phyloP scores from a whole-genome alignment of 2,113 vertebrate species.

The Plectropomus leopardus region DNA sequence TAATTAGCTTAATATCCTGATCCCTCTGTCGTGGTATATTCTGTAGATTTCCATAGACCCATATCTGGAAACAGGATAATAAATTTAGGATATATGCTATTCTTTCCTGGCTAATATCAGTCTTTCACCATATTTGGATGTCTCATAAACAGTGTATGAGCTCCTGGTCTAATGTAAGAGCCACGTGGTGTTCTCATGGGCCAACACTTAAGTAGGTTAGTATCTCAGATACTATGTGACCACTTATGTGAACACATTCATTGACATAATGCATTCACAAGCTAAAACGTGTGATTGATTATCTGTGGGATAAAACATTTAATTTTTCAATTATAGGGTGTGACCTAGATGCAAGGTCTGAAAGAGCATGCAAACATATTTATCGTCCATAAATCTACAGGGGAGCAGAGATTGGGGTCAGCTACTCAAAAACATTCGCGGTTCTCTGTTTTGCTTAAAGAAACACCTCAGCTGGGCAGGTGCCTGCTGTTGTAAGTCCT shows the following conservation, averaged over 20 bases:
- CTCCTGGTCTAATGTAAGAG: not conserved
- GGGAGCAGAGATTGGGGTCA: not conserved
- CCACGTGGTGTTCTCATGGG: not conserved
- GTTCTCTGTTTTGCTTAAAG: not conserved
- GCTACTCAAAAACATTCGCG: not conserved
- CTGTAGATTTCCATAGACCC: not conserved
- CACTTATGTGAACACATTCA: not conserved
- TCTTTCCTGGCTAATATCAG: not conserved
- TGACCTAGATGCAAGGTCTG: not conserved
- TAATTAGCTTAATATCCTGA: not conserved
- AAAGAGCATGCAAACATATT: not conserved
- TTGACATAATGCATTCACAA: not conserved
- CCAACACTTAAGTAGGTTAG: not conserved
- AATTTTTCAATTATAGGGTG: not conserved
- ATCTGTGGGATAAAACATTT: not conserved
- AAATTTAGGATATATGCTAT: not conserved
- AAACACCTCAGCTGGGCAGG: not conserved
- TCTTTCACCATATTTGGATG: constrained; percentile 1
- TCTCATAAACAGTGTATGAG: not conserved
- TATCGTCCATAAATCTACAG: not conserved
- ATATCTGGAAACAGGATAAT: not conserved
- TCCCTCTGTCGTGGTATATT: not conserved
- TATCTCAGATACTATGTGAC: not conserved
- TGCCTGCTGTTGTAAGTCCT: constrained; percentile 24
- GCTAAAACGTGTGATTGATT: not conserved